Conservation (phyloP, 2,113 vertebrate genomes). For the Corydoras sp. region DNA sequence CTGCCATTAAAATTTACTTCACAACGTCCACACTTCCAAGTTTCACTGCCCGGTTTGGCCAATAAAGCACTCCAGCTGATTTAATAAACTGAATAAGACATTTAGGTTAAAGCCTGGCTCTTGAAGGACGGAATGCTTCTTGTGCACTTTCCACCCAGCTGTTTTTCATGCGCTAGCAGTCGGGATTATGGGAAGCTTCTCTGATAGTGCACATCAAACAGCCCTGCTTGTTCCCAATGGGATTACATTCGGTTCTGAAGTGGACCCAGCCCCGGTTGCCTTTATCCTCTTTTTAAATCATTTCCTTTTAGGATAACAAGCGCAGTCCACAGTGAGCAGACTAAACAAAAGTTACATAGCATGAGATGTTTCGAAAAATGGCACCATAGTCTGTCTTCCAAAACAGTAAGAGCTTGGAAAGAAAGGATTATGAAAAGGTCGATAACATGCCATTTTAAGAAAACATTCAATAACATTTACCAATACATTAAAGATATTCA, state of each 20-base stretch:
- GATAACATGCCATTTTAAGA: too few species aligned
- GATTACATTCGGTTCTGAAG: slow-evolving; percentile 31
- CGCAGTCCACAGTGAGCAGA: slow-evolving; percentile 28
- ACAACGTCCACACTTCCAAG: neutral
- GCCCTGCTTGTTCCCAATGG: slow-evolving; percentile 27
- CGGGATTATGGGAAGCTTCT: slow-evolving; percentile 48
- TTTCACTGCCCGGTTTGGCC: slow-evolving; percentile 41
- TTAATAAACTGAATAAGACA: neutral
- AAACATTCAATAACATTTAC: too few species aligned
- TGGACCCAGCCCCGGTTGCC: slow-evolving; percentile 39
- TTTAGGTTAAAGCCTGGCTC: slow-evolving; percentile 50
- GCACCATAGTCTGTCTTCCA: neutral
- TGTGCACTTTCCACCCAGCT: slow-evolving; percentile 46
- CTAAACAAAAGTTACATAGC: slow-evolving; percentile 20
- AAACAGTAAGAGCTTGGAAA: neutral
- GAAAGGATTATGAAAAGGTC: neutral
- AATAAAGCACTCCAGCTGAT: slow-evolving; percentile 34
- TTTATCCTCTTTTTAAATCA: slow-evolving; percentile 40
- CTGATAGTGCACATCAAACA: slow-evolving; percentile 47
- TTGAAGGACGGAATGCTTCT: slow-evolving; percentile 36
- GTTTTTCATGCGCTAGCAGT: slow-evolving; percentile 20
- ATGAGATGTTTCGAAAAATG: slow-evolving; percentile 13
- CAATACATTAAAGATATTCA: too few species aligned
- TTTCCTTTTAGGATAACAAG: slow-evolving; percentile 42
- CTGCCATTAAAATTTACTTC: too few species aligned